phyloP scores from a whole-genome alignment of 1,140 invertebrate species.

The Diachasma alloeum region DNA sequence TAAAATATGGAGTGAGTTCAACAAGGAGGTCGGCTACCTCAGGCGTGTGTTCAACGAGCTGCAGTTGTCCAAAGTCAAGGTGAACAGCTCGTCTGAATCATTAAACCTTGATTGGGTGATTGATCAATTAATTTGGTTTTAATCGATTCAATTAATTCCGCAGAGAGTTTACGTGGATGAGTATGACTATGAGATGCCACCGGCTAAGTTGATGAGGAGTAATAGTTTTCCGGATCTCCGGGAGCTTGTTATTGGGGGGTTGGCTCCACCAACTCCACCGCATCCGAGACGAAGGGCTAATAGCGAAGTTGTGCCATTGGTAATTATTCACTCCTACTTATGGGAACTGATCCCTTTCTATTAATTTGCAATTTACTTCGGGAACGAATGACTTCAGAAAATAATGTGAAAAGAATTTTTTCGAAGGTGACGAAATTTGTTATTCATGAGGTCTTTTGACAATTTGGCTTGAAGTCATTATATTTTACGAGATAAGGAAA shows the following conservation, averaged over 20 bases:
- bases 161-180: conserved; percentile 61
- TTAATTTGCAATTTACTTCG: no score
- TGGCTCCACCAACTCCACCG: conserved; percentile 40
- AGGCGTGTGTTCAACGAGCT: conserved; percentile 80
- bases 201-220: conserved; percentile 51
- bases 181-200: conserved; percentile 52
- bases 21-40: conserved; percentile 77
- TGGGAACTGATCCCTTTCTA: no score
- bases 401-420: neutral
- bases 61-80: conserved; percentile 80
- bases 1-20: conserved; percentile 80
- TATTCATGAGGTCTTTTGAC: no score
- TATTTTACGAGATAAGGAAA: neutral
- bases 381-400: neutral
- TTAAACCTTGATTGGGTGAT: neutral
- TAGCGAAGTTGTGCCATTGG: conserved; percentile 60
- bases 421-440: no score
- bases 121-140: conserved; percentile 1
- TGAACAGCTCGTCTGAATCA: conserved; percentile 53
- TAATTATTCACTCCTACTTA: conserved; percentile 29
- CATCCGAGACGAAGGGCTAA: conserved; percentile 59
- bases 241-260: conserved; percentile 49
- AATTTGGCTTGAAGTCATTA: no score
- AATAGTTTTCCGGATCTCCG: conserved; percentile 61
- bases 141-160: conserved; percentile 8